phyloP scores from a whole-genome alignment of 2,113 vertebrate species.

The Coryphaenoides rupestris region DNA sequence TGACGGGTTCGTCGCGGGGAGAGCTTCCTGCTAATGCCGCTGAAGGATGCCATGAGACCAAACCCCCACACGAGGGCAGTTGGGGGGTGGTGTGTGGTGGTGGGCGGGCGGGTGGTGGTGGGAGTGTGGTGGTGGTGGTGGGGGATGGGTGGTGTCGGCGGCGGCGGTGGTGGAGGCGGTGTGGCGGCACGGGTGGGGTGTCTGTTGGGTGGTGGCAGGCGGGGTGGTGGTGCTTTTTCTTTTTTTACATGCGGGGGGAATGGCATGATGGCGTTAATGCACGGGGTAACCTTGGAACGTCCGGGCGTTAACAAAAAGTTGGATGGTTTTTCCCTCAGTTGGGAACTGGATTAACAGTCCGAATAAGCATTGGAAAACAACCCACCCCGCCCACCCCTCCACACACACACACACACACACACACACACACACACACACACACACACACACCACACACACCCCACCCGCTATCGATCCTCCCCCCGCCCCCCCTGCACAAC shows the following conservation, averaged over 20 bases:
- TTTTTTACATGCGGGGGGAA: not conserved
- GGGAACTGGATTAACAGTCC: conserved; percentile 76
- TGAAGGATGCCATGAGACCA: conserved; percentile 29
- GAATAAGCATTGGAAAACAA: conserved; percentile 74
- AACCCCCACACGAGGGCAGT: conserved; percentile 30
- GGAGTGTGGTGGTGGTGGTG: too few species aligned
- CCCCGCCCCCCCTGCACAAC: too few species aligned
- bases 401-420: too few species aligned
- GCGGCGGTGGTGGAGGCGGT: too few species aligned
- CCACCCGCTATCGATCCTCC: conserved; percentile 73
- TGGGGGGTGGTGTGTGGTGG: not conserved
- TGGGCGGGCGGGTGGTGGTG: not conserved
- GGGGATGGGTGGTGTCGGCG: not conserved
- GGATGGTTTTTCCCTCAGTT: conserved; percentile 73
- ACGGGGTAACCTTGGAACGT: conserved; percentile 65
- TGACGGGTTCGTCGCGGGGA: conserved; percentile 42
- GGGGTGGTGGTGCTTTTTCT: too few species aligned
- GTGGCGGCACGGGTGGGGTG: too few species aligned
- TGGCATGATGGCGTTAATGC: conserved; percentile 59
- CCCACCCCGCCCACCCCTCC: too few species aligned
- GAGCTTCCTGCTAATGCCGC: conserved; percentile 45
- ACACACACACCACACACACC: too few species aligned
- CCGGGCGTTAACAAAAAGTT: conserved; percentile 66
- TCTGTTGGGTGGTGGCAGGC: not conserved
- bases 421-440: too few species aligned